Evolutionary conservation across 2,797 vertebrate species (phyloP), one percentile per base, ranked within the genome.

Genomic region (Bradypodion pumilum): DNA sequence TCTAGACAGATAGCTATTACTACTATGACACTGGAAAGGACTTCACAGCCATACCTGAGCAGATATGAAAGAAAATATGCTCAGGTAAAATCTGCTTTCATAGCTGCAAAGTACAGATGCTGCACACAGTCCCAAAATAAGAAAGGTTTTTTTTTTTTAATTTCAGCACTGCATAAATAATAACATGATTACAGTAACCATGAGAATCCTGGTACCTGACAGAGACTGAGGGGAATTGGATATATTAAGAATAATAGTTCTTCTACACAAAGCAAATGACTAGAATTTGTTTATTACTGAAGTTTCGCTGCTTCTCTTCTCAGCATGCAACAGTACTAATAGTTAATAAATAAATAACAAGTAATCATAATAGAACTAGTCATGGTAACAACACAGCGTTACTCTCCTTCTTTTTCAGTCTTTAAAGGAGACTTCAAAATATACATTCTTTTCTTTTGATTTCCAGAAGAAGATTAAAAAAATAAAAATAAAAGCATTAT

Each of bases 281-380:
- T 25, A 75, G 44, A 87, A 32, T 52, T 66, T 42, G 85, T 89
- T 86, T 82, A 89, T 68, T 86, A 83, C 2, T 62, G 73, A 84
- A 77, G 82, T 59, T 77, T 86, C 74, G 60, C 81, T 63, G 65
- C 86, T 91, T 87, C 68, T 85, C 86, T 85, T 40, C 25, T 90
- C 89, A 92, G 88, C 82, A 21, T 82, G 56, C 49, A 76, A 83
- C 21, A 42, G 84, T 81, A 80, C 73, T 29, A 65, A 83, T 32
- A 69, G 23, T 69, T 86, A 83, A 82, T 19, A 49, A 84, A 49
- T 25, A 80, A 7, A 76, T 27, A 85, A 88, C 1, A 77, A 69
- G 84, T 1, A 62, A 80, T 77, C 86, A 80, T 66, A 74, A 59
- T 37, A 10, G 77, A 56, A 0, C 0, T 42, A 69, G 0, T 0